These are phyloP conservation scores for Bombus confusus DNA, from an alignment of 1,140 invertebrate species.

Conservation along the genomic window DNA sequence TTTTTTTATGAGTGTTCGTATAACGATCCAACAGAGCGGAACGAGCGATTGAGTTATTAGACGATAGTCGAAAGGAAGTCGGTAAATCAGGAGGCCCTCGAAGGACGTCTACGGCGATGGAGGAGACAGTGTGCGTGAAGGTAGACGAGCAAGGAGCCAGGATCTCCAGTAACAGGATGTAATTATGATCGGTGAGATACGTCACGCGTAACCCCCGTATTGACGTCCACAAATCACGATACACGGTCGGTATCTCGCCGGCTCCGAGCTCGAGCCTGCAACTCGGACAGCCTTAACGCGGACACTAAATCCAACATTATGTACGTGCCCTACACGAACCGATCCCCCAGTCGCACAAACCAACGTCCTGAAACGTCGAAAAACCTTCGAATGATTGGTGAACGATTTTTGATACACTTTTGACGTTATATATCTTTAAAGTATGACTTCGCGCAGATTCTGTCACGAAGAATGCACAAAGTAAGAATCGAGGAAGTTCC, in stretches of 20 bases:
- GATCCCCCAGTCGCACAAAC: neutral
- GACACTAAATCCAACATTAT: slow-evolving; percentile 68
- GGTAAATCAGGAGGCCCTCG: slow-evolving; percentile 59
- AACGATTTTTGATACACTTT: neutral
- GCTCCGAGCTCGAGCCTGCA: slow-evolving; percentile 57
- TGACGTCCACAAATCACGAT: slow-evolving; percentile 82
- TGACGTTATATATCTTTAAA: neutral
- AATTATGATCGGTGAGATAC: slow-evolving; percentile 83
- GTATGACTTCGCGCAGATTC: neutral
- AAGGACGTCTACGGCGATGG: slow-evolving; percentile 40
- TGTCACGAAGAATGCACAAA: neutral
- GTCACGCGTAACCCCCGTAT: slow-evolving; percentile 81
- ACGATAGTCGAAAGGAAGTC: slow-evolving; percentile 30
- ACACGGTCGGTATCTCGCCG: slow-evolving; percentile 73
- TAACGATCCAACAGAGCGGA: neutral
- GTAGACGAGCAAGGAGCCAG: slow-evolving; percentile 67
- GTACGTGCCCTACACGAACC: slow-evolving; percentile 43
- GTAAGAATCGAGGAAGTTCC: neutral
- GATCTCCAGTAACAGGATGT: slow-evolving; percentile 80
- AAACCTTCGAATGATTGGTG: no score
- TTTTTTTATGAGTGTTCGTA: neutral
- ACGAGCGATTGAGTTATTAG: slow-evolving; percentile 53
- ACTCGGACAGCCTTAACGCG: slow-evolving; percentile 63
- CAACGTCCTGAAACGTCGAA: neutral
- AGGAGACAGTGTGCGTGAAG: slow-evolving; percentile 41